These are phyloP conservation scores for Heterodera filipjevi DNA, from an alignment of 2,888 invertebrate genomes.

Conservation along the genomic window DNA sequence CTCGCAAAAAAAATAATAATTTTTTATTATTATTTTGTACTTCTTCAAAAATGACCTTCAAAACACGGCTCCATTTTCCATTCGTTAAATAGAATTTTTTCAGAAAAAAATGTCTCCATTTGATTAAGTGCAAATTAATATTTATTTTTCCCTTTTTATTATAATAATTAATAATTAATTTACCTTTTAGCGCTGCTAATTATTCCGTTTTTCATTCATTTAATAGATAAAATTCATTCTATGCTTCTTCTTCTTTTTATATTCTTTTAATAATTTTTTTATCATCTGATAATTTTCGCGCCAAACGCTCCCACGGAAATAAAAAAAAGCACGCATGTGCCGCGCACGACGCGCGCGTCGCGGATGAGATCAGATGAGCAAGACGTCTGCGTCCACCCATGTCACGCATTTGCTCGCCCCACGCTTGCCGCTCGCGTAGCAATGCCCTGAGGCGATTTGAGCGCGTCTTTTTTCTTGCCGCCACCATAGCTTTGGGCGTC, in stretches of 20 bases:
- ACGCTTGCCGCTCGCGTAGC: not conserved
- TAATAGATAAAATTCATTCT: not conserved
- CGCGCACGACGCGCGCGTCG: not conserved
- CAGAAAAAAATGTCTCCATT: not conserved
- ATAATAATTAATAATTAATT: too few relatives aligned
- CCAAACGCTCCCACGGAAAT: not conserved
- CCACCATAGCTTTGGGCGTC: not conserved
- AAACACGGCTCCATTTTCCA: not conserved
- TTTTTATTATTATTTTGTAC: too few relatives aligned
- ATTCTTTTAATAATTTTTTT: too few relatives aligned
- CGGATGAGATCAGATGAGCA: not conserved
- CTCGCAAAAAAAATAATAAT: not conserved
- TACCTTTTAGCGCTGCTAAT: too few relatives aligned
- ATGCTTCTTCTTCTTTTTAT: too few relatives aligned
- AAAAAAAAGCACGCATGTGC: not conserved
- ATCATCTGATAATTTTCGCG: too few relatives aligned
- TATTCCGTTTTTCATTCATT: too few relatives aligned
- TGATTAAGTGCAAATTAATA: not conserved
- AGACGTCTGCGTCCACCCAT: slow-evolving; percentile 1
- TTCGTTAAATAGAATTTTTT: not conserved
- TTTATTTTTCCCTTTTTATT: not conserved
- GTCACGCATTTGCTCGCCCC: not conserved
- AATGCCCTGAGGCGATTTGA: not conserved
- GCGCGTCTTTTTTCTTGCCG: not conserved
- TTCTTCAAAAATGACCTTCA: not conserved